Evolutionary conservation across 2,113 vertebrate species (phyloP).

Genomic region (Grallaria varia): DNA sequence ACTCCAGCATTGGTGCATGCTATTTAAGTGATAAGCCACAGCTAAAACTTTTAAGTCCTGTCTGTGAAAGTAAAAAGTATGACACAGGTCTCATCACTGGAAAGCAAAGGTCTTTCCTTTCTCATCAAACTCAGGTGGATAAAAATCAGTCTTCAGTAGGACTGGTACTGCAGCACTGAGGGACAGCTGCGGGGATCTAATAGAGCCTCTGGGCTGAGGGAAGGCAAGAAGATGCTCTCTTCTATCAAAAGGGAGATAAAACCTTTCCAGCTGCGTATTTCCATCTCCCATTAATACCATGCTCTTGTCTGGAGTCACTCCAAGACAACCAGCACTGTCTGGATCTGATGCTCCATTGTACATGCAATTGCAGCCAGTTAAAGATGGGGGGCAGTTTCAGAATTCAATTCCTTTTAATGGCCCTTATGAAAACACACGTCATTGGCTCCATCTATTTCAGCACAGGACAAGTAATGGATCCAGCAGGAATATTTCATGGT

Average conservation of each 20-base stretch:
- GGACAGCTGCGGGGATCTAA: neutral
- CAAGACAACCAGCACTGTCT: neutral
- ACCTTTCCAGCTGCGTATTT: conserved; percentile 14
- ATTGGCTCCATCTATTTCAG: neutral
- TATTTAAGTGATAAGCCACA: neutral
- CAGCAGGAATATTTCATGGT: neutral
- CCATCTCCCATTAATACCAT: neutral
- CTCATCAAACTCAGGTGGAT: neutral
- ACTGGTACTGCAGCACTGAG: neutral
- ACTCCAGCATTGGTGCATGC: neutral
- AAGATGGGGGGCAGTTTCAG: neutral
- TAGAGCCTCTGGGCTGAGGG: neutral
- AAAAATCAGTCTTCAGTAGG: neutral
- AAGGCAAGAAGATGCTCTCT: neutral
- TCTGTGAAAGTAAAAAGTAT: neutral
- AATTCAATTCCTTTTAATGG: neutral
- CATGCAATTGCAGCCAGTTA: neutral
- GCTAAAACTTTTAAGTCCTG: neutral
- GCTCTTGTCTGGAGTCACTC: neutral
- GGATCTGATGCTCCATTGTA: neutral
- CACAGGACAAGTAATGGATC: neutral
- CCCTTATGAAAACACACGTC: neutral
- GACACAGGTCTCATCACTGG: neutral
- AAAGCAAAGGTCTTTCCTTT: conserved; percentile 22
- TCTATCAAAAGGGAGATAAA: conserved; percentile 13